phyloP scores from a whole-genome alignment of 2,888 invertebrate genomes.

The Eristalis pertinax region DNA sequence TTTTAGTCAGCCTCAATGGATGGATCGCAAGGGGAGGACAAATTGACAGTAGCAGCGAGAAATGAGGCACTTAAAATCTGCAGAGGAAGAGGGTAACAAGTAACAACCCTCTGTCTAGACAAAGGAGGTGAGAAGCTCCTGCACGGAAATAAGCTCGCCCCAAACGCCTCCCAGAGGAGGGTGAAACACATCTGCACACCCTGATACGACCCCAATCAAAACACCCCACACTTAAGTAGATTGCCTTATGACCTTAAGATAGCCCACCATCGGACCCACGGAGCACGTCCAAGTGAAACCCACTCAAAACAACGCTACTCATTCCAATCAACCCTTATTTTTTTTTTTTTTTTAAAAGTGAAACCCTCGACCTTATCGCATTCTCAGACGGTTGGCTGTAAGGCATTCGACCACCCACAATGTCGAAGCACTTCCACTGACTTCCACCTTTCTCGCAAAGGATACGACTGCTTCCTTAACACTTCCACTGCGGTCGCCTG shows the following conservation, averaged over 20 bases:
- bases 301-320: background rate
- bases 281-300: background rate
- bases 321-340: background rate
- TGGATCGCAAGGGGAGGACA: no score
- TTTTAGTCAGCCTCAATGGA: no score
- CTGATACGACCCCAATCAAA: background rate
- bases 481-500: constrained; percentile 28
- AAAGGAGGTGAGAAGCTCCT: background rate
- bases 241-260: background rate
- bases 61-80: background rate
- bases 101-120: background rate
- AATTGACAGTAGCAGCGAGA: background rate
- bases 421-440: background rate
- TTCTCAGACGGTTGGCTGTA: background rate
- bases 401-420: background rate
- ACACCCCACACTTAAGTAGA: background rate
- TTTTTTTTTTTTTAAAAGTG: background rate
- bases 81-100: no score
- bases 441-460: background rate
- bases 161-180: background rate
- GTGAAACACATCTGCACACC: background rate
- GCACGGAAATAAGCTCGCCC: background rate
- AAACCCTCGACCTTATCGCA: background rate
- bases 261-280: background rate
- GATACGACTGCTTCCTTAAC: background rate